Percentiles rank a stretch among this genome's conserved stretches.
These are phyloP conservation scores for Sternarchorhynchus goeldii DNA, from an alignment of 2,797 vertebrate species.

Conservation along the genomic window DNA sequence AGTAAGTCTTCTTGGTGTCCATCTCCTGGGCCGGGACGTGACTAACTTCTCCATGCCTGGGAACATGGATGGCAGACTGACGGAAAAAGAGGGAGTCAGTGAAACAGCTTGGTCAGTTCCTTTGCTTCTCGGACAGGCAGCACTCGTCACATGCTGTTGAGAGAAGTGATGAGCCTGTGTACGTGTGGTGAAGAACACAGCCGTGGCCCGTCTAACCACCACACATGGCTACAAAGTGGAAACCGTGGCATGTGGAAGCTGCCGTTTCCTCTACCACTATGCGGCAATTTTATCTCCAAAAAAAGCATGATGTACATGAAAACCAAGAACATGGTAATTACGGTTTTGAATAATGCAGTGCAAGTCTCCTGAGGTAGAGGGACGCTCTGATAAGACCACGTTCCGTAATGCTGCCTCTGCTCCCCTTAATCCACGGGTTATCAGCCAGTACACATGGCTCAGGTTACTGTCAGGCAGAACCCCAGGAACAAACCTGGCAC, in stretches of 20 bases:
- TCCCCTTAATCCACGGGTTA: conserved; percentile 50
- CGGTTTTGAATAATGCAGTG: conserved; percentile 28
- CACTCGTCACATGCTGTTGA: neutral
- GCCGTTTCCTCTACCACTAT: neutral
- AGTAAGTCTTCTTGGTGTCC: conserved; percentile 51
- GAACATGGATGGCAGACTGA: conserved; percentile 27
- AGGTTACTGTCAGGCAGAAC: conserved; percentile 49
- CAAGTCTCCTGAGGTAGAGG: conserved; percentile 11
- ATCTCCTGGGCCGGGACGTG: conserved; percentile 43
- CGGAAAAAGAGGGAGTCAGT: conserved; percentile 12
- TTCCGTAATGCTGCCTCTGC: conserved; percentile 16
- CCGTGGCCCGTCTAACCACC: neutral
- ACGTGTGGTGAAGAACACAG: neutral
- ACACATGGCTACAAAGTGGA: no score
- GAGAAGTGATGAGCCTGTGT: neutral
- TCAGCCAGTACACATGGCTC: conserved; percentile 51
- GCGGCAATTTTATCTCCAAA: neutral
- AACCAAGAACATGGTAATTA: conserved; percentile 8
- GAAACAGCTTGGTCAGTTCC: neutral
- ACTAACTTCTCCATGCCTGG: conserved; percentile 41
- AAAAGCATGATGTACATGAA: conserved; percentile 16
- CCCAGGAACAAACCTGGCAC: conserved; percentile 45
- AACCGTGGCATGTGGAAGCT: no score
- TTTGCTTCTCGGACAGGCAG: neutral
- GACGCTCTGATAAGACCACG: conserved; percentile 28